Evolutionary conservation across 2,888 invertebrate genomes (phyloP).

Genomic region (Antitype chi): DNA sequence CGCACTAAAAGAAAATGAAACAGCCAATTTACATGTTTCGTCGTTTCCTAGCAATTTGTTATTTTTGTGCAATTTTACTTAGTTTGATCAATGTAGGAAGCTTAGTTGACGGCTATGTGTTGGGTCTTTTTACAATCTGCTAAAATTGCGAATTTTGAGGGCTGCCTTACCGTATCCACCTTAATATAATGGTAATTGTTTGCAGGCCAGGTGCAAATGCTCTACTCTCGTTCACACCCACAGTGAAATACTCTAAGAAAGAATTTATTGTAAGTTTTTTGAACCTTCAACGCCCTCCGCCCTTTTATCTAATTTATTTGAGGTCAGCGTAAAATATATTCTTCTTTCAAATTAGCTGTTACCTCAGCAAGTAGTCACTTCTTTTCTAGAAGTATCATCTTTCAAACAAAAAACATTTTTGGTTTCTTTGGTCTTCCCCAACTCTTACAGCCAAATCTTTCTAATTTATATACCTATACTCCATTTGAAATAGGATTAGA

Average conservation of each 20-base stretch:
- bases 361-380: not conserved
- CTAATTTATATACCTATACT: not conserved
- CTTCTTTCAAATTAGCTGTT: not conserved
- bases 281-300: too few species aligned
- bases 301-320: not conserved
- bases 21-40: too few species aligned
- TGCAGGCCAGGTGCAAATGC: slow-evolving; percentile 81
- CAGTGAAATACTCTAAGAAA: slow-evolving; percentile 43
- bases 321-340: not conserved
- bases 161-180: too few species aligned
- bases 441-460: not conserved
- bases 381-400: not conserved
- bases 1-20: too few species aligned
- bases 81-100: too few species aligned
- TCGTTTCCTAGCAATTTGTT: too few species aligned
- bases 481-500: too few species aligned
- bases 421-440: not conserved
- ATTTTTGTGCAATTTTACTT: too few species aligned
- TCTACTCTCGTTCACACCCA: slow-evolving; percentile 64
- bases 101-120: too few species aligned
- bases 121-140: too few species aligned
- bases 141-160: too few species aligned
- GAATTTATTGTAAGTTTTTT: slow-evolving; percentile 66
- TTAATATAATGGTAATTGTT: slow-evolving; percentile 21
- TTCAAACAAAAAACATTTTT: not conserved